Evolutionary conservation across 2,797 vertebrate genomes (phyloP), one percentile per base, ranked within the genome.

Genomic region (Bufotes viridis): DNA sequence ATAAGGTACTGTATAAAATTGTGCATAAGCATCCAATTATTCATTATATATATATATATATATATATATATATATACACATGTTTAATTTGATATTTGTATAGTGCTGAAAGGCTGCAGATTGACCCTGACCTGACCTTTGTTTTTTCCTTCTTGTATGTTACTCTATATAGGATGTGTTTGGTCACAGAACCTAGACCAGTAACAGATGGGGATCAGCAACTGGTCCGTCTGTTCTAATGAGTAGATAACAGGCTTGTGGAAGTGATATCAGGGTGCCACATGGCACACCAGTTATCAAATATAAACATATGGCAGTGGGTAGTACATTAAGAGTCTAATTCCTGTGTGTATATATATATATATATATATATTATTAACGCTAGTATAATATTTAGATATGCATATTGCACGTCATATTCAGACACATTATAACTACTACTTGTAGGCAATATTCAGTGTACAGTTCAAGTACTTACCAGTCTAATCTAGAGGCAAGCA

Each of bases 161-260:
- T 4, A 49, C 17, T 22, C 1, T 61, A 17, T 49, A 61, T 11
- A 22, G 29, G 57, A 58, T 49, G 20, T 49, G 24, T 72, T 65
- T 67, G 34, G 11, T 81, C 22, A 14, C 58, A 51, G 22, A 70
- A 18, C 57, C 15, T 22, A 63, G 80, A 57, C 24, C 79, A 63
- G 1, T n/a, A 51, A 83, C 87, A 88, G 81, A 84, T 88, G 87
- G 87, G 34, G 78, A 87, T 70, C 51, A 60, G 63, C 67, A 26
- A 42, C 65, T 60, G 11, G 22, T 69, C 81, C 81, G 58, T 88
- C 87, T 88, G 81, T 84, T 72, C 55, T 67, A 2, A 42, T 42
- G 22, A 70, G 29, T 22, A 57, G 58, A 51, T 60, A 57, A 1
- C 70, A 65, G n/a, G 58, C n/a, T 67, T 22, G 29, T 11, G 26